These are phyloP conservation scores for Pteruthius melanotis DNA, from an alignment of 2,113 vertebrate species.

Conservation along the genomic window DNA sequence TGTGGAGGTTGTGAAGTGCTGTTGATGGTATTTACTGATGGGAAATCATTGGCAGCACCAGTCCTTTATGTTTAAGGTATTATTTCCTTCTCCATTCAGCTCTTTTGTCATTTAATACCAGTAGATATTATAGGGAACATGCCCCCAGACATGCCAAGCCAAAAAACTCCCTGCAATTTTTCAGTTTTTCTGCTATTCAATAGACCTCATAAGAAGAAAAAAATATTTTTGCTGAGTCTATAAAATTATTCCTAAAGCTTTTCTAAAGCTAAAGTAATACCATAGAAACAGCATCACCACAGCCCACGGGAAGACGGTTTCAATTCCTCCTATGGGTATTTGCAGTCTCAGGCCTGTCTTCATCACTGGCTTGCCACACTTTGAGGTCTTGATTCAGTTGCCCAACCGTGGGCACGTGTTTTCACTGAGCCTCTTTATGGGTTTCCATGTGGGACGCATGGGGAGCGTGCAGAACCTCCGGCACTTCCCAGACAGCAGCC, in stretches of 20 bases:
- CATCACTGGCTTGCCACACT: background rate
- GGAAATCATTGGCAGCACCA: background rate
- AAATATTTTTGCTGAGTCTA: background rate
- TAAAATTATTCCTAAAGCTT: background rate
- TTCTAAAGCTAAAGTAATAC: background rate
- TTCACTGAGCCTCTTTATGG: background rate
- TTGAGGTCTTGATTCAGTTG: background rate
- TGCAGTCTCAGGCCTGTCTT: background rate
- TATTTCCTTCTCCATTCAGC: background rate
- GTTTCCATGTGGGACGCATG: background rate
- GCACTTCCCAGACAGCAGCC: background rate
- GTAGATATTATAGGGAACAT: background rate
- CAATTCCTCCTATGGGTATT: background rate
- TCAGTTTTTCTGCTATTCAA: background rate
- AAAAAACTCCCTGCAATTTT: background rate
- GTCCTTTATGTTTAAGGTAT: background rate
- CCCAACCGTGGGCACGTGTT: background rate
- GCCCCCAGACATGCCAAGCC: background rate
- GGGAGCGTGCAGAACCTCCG: background rate
- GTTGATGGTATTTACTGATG: background rate
- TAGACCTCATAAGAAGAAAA: background rate
- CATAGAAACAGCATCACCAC: background rate
- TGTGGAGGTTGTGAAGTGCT: background rate
- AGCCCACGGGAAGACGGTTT: background rate
- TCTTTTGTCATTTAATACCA: background rate